Conservation (phyloP, 2,888 invertebrate species). For the Drosophila suboccidentalis region DNA sequence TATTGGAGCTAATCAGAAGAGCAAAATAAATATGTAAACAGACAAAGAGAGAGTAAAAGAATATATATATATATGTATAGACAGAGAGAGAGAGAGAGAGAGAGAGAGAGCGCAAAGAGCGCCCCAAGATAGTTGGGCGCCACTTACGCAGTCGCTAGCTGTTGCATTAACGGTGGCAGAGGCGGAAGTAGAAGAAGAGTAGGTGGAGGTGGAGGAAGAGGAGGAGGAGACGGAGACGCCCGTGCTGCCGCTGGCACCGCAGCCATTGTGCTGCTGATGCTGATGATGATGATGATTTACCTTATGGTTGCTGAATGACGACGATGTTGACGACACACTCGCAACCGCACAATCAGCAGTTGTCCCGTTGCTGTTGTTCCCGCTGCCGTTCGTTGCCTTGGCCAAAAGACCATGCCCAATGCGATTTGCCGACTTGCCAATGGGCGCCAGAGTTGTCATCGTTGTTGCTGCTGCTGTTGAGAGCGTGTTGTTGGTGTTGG, state of each 20-base stretch:
- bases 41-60: constrained; percentile 23
- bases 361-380: constrained; percentile 2
- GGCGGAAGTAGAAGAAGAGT: constrained; percentile 16
- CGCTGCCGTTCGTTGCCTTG: constrained; percentile 28
- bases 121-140: constrained; percentile 39
- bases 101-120: constrained; percentile 44
- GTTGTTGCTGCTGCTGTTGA: constrained; percentile 7
- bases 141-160: constrained; percentile 76
- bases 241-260: constrained; percentile 2
- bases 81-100: constrained; percentile 35
- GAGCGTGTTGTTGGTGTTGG: background rate
- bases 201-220: constrained; percentile 12
- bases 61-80: constrained; percentile 13
- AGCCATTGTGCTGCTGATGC: constrained; percentile 17
- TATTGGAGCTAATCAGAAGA: constrained; percentile 11
- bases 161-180: constrained; percentile 48
- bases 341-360: constrained; percentile 5
- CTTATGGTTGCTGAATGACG: constrained; percentile 46
- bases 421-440: constrained; percentile 48
- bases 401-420: constrained; percentile 42
- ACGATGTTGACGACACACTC: constrained; percentile 1
- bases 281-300: constrained; percentile 48
- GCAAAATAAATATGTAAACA: constrained; percentile 17
- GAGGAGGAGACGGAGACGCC: constrained; percentile 21
- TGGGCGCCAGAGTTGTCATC: constrained; percentile 28